These are phyloP conservation scores for Saguinus midas DNA, from an alignment of 2,113 vertebrate genomes.

Conservation along the genomic window DNA sequence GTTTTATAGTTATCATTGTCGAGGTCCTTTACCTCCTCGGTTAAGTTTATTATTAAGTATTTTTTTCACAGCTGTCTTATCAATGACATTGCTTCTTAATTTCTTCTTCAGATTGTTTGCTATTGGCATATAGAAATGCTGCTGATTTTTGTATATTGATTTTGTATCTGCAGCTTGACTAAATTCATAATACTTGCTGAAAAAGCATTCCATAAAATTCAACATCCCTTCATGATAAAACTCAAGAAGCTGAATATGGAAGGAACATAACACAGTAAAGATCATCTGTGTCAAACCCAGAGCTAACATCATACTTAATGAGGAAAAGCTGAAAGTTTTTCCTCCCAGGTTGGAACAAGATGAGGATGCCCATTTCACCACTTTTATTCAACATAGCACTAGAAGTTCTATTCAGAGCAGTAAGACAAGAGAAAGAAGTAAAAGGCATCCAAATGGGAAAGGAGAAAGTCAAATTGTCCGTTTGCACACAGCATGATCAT, in stretches of 20 bases:
- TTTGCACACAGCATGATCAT: background rate
- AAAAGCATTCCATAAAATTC: background rate
- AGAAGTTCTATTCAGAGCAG: background rate
- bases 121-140: background rate
- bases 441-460: background rate
- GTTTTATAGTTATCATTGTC: background rate
- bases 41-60: background rate
- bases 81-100: background rate
- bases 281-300: background rate
- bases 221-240: background rate
- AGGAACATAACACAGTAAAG: background rate
- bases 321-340: background rate
- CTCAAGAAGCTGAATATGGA: background rate
- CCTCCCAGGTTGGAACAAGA: background rate
- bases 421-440: background rate
- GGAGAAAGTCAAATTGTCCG: background rate
- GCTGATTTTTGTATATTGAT: background rate
- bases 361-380: background rate
- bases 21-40: background rate
- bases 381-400: background rate
- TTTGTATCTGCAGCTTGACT: background rate
- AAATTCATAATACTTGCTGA: background rate
- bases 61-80: background rate
- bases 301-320: background rate
- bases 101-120: background rate